Base-by-base conservation (phyloP, 2,797 vertebrate species). In the Thamnophis elegans region DNA sequence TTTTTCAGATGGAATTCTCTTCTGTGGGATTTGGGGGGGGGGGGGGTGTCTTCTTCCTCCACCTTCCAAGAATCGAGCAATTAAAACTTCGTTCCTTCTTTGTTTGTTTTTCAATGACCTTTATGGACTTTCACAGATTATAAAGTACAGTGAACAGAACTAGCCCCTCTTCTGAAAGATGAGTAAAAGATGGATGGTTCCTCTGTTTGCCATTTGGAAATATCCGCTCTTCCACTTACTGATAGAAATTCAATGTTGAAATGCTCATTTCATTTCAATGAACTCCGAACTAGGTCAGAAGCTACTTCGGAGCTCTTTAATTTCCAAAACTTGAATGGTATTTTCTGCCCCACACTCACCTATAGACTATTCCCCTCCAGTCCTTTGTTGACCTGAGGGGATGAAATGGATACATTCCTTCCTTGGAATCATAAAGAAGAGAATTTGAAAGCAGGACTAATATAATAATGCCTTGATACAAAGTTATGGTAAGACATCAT, bases 71-170 rank as follows among this genome's bases (percentile, higher is more conserved):
- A 95, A 94, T 96, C 92, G 94, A 94, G 95, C 97, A 97, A 96
- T 96, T 97, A 97, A 93, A 91, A 95, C 94, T 96, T 96, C 96
- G 94, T 96, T 96, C 96, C 94, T 93, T 95, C 93, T 96, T 96
- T 94, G 93, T 60, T 94, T 94, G 5, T 96, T 62, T 86, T 32
- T 25, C 25, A 92, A 96, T 89, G 90, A 92, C 92, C 59, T 96
- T 90, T 96, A 92, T 95, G 92, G 94, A 92, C 89, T 93, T 96
- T 95, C 96, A 95, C 94, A 94, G 94, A 96, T 96, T 93, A 96
- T 96, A 96, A 93, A 94, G 93, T 94, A 94, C 94, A 95, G 94
- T 93, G 85, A 95, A 94, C 94, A 95, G 94, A 95, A 95, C 91
- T 93, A 95, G 93, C 94, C 87, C 96, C 94, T 93, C 93, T 94